Evolutionary conservation across 1,140 invertebrate genomes (phyloP).

Genomic region (Cydia pomonella): DNA sequence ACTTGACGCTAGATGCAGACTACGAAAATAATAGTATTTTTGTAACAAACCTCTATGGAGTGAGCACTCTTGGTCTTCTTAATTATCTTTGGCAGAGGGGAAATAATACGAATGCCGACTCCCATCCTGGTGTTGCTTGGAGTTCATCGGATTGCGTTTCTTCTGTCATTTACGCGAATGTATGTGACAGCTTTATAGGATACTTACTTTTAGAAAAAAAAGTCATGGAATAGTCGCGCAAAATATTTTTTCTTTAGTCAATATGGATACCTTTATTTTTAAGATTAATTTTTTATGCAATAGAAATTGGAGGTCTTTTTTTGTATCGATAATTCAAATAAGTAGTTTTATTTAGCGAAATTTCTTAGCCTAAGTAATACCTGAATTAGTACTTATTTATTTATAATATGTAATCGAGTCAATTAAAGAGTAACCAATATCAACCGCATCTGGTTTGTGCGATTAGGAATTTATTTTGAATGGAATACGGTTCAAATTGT

Average conservation of each 20-base stretch:
- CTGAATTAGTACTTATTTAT: constrained; percentile 29
- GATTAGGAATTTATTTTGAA: not conserved
- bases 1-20: too few species aligned
- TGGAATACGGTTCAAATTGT: not conserved
- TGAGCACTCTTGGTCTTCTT: too few species aligned
- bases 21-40: too few species aligned
- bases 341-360: not conserved
- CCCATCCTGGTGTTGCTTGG: too few species aligned
- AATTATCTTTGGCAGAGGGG: too few species aligned
- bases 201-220: too few species aligned
- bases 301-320: not conserved
- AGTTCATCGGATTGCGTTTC: too few species aligned
- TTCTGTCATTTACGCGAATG: too few species aligned
- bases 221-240: too few species aligned
- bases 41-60: too few species aligned
- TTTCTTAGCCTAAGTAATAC: constrained; percentile 15
- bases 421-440: not conserved
- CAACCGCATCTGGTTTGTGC: not conserved
- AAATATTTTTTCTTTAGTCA: not conserved
- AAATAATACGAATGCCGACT: too few species aligned
- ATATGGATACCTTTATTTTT: not conserved
- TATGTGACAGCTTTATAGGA: too few species aligned
- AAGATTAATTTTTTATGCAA: not conserved
- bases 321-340: not conserved
- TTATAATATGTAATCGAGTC: not conserved